Conservation (phyloP, 2,113 vertebrate species). For the Halcyon senegalensis region DNA sequence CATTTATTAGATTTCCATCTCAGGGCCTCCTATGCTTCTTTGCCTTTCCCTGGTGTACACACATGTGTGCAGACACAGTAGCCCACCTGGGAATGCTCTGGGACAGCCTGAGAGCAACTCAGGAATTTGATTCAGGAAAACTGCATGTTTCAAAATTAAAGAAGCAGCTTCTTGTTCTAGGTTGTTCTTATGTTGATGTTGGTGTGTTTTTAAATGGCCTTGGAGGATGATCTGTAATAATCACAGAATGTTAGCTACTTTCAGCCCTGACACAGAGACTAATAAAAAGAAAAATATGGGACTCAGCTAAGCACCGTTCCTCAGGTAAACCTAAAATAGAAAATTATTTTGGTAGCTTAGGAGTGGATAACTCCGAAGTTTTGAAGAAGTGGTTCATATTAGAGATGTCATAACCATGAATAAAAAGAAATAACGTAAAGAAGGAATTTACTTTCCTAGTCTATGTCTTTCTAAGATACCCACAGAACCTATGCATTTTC, state of each 20-base stretch:
- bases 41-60: background rate
- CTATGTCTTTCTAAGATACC: background rate
- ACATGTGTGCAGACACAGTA: accelerated
- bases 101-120: background rate
- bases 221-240: background rate
- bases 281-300: background rate
- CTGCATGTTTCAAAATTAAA: background rate
- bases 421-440: background rate
- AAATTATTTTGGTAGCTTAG: background rate
- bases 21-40: background rate
- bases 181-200: background rate
- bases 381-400: background rate
- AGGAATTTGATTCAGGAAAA: background rate
- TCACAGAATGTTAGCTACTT: background rate
- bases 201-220: background rate
- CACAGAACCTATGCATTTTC: background rate
- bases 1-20: constrained; percentile 58
- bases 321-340: background rate
- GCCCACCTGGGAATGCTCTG: background rate
- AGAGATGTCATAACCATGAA: background rate
- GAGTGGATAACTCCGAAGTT: background rate
- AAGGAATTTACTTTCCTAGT: background rate
- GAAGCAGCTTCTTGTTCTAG: background rate
- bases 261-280: background rate
- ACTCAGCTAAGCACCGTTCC: background rate